These are phyloP conservation scores for Cydia strobilella DNA, from an alignment of 1,140 invertebrate species.

Conservation along the genomic window DNA sequence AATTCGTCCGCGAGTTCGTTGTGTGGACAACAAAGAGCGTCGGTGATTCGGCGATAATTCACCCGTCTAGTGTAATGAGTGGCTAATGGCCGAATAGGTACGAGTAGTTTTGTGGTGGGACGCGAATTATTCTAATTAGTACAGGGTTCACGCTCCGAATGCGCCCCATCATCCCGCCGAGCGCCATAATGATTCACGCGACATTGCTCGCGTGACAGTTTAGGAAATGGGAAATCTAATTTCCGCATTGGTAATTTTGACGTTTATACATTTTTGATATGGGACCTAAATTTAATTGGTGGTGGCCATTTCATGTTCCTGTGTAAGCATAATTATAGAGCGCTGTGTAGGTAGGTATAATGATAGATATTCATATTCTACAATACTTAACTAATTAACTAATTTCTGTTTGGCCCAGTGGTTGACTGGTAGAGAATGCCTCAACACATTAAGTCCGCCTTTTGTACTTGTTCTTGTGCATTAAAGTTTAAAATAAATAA, in stretches of 20 bases:
- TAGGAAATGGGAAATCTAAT: constrained; percentile 41
- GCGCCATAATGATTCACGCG: constrained; percentile 32
- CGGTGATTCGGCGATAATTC: constrained; percentile 40
- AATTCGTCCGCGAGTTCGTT: constrained; percentile 31
- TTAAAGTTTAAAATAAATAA: too few relatives aligned
- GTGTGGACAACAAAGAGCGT: constrained; percentile 30
- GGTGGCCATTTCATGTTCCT: background rate
- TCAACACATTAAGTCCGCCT: too few relatives aligned
- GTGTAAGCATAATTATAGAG: background rate
- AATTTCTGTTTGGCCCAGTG: too few relatives aligned
- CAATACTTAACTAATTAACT: too few relatives aligned
- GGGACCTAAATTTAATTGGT: background rate
- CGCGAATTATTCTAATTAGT: constrained; percentile 57
- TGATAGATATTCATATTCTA: constrained; percentile 51
- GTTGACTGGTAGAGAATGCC: too few relatives aligned
- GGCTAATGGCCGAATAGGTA: constrained; percentile 33
- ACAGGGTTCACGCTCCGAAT: constrained; percentile 40
- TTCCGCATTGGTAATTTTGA: constrained; percentile 15
- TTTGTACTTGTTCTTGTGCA: too few relatives aligned
- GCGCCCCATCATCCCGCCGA: constrained; percentile 11
- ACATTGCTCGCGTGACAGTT: constrained; percentile 35
- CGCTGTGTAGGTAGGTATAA: background rate
- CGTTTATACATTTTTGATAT: background rate
- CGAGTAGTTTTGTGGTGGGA: constrained; percentile 41
- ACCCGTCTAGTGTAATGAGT: constrained; percentile 39